Evolutionary conservation across 2,888 invertebrate species (phyloP), one percentile per base, ranked within the genome.

Genomic region (Brenthis hecate): DNA sequence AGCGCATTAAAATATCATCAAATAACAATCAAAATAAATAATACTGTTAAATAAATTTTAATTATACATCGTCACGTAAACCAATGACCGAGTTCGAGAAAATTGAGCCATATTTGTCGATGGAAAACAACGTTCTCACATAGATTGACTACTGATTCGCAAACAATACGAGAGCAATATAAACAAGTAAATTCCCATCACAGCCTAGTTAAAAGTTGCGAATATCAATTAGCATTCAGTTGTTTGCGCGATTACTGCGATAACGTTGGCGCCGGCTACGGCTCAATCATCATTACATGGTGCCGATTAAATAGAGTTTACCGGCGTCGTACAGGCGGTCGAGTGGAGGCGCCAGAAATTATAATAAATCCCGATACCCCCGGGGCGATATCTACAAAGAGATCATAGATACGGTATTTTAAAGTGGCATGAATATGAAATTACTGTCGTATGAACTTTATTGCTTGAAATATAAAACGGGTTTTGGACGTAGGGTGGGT

Each of bases 161-260:
- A 66, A 36, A 56, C 55, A 55, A 55, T 13, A 61, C 61, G 16
- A 55, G 6, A 55, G 6, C 57, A 32, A 53, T 16, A 53, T 47
- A 51, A 62, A 62, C 50, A 51, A 61, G 36, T 28, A 28, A 28
- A 61, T 62, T 36, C 60, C 66, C 54, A 28, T 50, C 43, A 56
- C 50, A 76, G 51, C 32, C 23, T 50, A 56, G 60, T 69, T 60
- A 69, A 64, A 66, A 73, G 68, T 69, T 72, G 69, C 66, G 74
- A 77, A 78, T 79, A 79, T 76, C 78, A 84, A 86, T 88, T 86
- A 85, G 81, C 80, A 86, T 85, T 81, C 85, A 76, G 74, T 73
- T 78, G 81, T 77, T 77, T 73, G 77, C 78, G 69, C 77, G 81
- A 80, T 84, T 80, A 75, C 76, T 76, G 77, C 76, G 87, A 89